These are phyloP conservation scores for Chrysochloris asiatica DNA, from an alignment of 2,113 vertebrate species.

Conservation along the genomic window DNA sequence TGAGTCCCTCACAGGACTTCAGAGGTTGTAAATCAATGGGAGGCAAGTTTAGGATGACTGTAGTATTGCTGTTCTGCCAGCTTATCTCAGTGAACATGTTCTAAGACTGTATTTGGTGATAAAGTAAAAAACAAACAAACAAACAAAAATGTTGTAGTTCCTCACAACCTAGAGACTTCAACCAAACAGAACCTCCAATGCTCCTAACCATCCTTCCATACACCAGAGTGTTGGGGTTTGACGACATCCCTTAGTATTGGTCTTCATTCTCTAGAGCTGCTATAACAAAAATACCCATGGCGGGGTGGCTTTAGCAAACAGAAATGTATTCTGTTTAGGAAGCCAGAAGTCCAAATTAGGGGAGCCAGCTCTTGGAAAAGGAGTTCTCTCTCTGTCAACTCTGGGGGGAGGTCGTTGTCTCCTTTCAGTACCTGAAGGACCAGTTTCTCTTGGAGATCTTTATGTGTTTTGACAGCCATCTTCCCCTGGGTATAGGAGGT, in stretches of 20 bases:
- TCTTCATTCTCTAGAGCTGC: neutral
- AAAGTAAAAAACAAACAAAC: neutral
- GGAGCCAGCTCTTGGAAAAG: neutral
- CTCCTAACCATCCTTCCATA: neutral
- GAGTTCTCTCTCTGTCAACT: no score
- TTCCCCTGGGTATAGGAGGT: neutral
- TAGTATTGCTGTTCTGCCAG: neutral
- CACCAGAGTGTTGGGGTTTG: no score
- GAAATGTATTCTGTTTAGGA: neutral
- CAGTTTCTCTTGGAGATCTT: no score
- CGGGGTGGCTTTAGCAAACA: no score
- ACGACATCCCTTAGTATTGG: neutral
- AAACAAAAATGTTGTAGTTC: neutral
- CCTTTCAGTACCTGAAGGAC: neutral
- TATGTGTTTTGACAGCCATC: neutral
- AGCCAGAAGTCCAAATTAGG: neutral
- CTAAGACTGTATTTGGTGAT: neutral
- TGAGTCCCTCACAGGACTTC: neutral
- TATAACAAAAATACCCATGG: neutral
- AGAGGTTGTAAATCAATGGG: neutral
- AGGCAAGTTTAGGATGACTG: neutral
- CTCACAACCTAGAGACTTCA: neutral
- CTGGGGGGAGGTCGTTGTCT: neutral
- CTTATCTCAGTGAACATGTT: neutral
- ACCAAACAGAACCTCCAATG: neutral